A percentile compares a stretch with the other conserved stretches of the same genome.
phyloP scores from a whole-genome alignment of 1,140 invertebrate species.

The Lepidurus arcticus region DNA sequence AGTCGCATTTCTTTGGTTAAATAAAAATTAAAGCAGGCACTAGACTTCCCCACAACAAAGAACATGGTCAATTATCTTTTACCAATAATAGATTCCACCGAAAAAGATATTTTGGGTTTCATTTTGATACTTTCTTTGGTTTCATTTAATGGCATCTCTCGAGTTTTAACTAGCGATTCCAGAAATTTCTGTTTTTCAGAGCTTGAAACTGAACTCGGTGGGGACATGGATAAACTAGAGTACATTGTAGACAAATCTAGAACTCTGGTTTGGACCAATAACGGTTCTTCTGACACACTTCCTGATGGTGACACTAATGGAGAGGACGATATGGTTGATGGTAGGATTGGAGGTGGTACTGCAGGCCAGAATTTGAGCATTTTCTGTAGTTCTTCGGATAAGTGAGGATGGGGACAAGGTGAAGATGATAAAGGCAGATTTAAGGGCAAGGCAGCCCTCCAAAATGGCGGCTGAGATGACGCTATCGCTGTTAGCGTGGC shows the following conservation, averaged over 20 bases:
- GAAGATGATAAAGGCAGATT: neutral
- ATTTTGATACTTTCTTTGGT: neutral
- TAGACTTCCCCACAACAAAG: neutral
- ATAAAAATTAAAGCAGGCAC: conserved; percentile 4
- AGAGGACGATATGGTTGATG: neutral
- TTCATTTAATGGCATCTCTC: neutral
- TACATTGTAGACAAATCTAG: conserved; percentile 2
- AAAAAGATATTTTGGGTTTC: conserved; percentile 40
- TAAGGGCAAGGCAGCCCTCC: neutral
- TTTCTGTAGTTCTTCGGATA: conserved; percentile 6
- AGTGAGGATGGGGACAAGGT: neutral
- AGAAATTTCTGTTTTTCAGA: neutral
- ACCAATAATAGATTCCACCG: conserved; percentile 41
- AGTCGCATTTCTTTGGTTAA: neutral
- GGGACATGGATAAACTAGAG: neutral
- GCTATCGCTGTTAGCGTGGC: conserved; percentile 1
- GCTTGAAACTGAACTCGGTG: neutral
- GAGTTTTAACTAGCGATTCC: neutral
- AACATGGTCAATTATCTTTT: neutral
- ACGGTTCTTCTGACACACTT: neutral
- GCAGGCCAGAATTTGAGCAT: neutral
- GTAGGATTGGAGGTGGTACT: neutral
- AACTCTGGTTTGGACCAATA: neutral
- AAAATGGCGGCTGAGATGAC: conserved; percentile 9
- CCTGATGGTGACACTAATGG: neutral